These are phyloP conservation scores for Corticium candelabrum DNA, from an alignment of 37 sponge, comb jelly and placozoan species.

Conservation along the genomic window DNA sequence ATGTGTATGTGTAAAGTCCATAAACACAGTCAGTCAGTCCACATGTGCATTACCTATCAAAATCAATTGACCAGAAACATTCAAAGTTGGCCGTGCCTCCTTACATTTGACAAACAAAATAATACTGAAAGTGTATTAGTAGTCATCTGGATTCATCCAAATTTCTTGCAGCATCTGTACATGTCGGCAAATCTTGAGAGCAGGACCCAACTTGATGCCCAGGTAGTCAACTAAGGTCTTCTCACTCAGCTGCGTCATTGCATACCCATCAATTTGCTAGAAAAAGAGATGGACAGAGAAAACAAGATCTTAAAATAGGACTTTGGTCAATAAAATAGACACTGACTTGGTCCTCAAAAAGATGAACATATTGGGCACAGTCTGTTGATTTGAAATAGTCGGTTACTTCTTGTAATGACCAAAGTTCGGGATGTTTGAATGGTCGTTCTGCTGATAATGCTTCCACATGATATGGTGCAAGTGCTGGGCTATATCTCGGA, in stretches of 20 bases:
- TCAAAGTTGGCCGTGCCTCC: not conserved
- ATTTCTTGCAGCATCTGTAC: not conserved
- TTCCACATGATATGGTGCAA: not conserved
- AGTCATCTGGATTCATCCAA: not conserved
- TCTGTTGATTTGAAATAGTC: slow-evolving; percentile 1
- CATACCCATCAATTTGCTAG: not conserved
- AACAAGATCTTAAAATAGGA: not conserved
- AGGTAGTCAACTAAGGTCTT: not conserved
- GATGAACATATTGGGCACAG: not conserved
- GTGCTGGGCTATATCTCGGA: not conserved
- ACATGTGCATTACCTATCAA: too few relatives aligned
- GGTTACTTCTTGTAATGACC: not conserved
- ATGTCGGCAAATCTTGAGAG: not conserved
- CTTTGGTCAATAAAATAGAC: not conserved
- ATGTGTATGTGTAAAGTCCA: too few relatives aligned
- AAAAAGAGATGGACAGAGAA: not conserved
- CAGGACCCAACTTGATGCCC: not conserved
- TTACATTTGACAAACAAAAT: not conserved
- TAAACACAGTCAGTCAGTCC: too few relatives aligned
- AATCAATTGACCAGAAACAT: too few relatives aligned
- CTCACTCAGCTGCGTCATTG: not conserved
- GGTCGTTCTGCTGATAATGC: not conserved
- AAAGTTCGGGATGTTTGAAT: not conserved
- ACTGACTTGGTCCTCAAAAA: not conserved
- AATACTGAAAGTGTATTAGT: too few relatives aligned